Percentiles rank a stretch among this genome's conserved stretches.
Evolutionary conservation across 2,888 invertebrate species (phyloP).

Genomic region (Ceraclea dissimilis): DNA sequence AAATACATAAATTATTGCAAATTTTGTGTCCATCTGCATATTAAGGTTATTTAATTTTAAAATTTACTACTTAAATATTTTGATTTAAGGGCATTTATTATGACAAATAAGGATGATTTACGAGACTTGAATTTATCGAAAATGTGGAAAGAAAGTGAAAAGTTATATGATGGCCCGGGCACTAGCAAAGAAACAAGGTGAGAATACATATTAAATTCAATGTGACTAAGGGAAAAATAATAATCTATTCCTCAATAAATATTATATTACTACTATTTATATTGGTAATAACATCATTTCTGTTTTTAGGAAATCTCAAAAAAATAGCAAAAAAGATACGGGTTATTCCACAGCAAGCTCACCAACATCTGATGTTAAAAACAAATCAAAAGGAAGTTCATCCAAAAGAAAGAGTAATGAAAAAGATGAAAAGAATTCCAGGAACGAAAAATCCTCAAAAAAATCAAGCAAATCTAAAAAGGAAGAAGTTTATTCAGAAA

Average conservation of each 20-base stretch:
- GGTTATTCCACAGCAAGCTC: constrained; percentile 64
- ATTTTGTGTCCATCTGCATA: too few species aligned
- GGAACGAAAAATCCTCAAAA: constrained; percentile 9
- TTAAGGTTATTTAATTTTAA: too few species aligned
- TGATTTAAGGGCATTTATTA: constrained; percentile 45
- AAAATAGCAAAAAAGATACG: constrained; percentile 49
- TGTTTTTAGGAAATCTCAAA: not conserved
- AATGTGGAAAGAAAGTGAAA: constrained; percentile 41
- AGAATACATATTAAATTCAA: not conserved
- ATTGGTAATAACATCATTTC: not conserved
- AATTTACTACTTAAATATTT: too few species aligned
- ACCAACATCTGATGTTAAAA: constrained; percentile 34
- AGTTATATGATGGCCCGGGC: constrained; percentile 27
- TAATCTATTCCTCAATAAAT: not conserved
- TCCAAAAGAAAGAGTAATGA: constrained; percentile 10
- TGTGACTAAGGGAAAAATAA: not conserved
- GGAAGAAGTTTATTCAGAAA: constrained; percentile 20
- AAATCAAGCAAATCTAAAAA: constrained; percentile 11
- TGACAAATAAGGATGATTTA: constrained; percentile 44
- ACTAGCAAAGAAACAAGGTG: constrained; percentile 25
- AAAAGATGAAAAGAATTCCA: constrained; percentile 5
- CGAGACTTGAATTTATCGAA: constrained; percentile 42
- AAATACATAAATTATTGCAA: not conserved
- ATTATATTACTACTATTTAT: not conserved
- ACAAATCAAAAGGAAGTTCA: constrained; percentile 9